Percentiles rank a stretch among this genome's conserved stretches.
Evolutionary conservation across 2,888 invertebrate genomes (phyloP).

Genomic region (Drosophila mimica): DNA sequence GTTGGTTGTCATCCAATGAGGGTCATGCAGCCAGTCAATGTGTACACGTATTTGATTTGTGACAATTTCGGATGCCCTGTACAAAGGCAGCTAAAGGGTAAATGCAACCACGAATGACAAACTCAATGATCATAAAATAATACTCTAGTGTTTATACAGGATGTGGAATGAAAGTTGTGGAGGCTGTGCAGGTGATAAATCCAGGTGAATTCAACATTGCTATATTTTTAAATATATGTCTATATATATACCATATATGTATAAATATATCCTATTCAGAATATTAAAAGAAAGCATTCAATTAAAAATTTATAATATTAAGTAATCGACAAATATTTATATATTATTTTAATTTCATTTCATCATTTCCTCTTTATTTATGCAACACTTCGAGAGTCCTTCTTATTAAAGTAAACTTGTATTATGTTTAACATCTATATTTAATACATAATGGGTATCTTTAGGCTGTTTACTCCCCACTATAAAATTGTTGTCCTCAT

Average conservation of each 20-base stretch:
- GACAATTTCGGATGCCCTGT: slow-evolving; percentile 42
- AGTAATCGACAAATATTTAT: not conserved
- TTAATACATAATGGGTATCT: slow-evolving; percentile 13
- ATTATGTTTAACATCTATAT: not conserved
- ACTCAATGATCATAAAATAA: not conserved
- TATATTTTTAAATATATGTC: no score
- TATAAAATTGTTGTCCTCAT: not conserved
- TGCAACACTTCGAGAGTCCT: not conserved
- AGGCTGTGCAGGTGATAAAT: not conserved
- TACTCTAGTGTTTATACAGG: no score
- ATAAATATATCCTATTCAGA: no score
- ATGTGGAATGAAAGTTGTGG: not conserved
- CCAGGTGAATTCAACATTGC: not conserved
- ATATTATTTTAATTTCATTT: not conserved
- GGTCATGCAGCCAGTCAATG: slow-evolving; percentile 24
- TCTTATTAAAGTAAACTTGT: not conserved
- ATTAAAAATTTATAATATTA: no score
- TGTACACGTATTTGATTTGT: slow-evolving; percentile 34
- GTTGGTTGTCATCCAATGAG: slow-evolving; percentile 18
- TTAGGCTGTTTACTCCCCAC: not conserved
- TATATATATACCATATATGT: no score
- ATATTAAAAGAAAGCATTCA: not conserved
- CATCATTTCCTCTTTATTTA: not conserved
- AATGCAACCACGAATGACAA: not conserved
- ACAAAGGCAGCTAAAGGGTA: not conserved